These are phyloP conservation scores for Drosophila limbata DNA, from an alignment of 2,888 invertebrate species.

Conservation along the genomic window DNA sequence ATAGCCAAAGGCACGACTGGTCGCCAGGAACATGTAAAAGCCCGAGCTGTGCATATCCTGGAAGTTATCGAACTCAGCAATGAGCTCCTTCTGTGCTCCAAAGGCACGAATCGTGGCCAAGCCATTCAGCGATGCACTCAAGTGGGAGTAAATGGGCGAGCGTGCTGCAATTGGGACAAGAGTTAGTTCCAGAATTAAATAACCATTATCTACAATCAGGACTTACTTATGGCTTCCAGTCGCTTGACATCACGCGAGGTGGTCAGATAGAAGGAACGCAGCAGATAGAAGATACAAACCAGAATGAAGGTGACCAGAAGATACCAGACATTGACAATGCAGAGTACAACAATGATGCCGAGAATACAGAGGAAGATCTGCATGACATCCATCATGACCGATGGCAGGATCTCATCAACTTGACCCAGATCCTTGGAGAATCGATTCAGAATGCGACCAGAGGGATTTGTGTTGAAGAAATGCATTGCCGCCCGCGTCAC, in stretches of 20 bases:
- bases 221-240: constrained; percentile 92
- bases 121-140: constrained; percentile 95
- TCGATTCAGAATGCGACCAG: constrained; percentile 93
- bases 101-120: constrained; percentile 96
- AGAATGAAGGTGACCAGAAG: constrained; percentile 90
- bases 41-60: constrained; percentile 95
- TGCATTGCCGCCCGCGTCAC: constrained; percentile 92
- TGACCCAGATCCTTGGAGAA: constrained; percentile 94
- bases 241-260: constrained; percentile 93
- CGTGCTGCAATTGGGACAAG: constrained; percentile 87
- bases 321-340: constrained; percentile 90
- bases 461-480: constrained; percentile 95
- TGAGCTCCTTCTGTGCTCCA: constrained; percentile 91
- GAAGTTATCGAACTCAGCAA: constrained; percentile 92
- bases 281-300: constrained; percentile 90
- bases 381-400: constrained; percentile 85
- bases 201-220: not conserved
- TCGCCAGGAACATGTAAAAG: constrained; percentile 95
- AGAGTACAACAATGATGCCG: constrained; percentile 92
- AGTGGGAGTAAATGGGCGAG: constrained; percentile 97
- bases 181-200: no score
- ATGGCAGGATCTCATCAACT: constrained; percentile 85
- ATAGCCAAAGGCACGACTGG: constrained; percentile 96
- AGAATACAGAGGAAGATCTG: constrained; percentile 92
- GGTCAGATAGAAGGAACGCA: constrained; percentile 91